Evolutionary conservation across 2,113 vertebrate genomes (phyloP).

Genomic region (Macaca fascicularis): T2T-MFA8v1.1 NC_088380.1:11464501-11465000

Average conservation of each 20-base stretch:
- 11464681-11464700: neutral
- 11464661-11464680: neutral
- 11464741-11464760: rapidly evolving
- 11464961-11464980: neutral
- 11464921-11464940: neutral
- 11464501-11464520: neutral
- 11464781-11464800: neutral
- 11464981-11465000: neutral
- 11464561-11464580: neutral
- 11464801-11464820: neutral
- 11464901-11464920: neutral
- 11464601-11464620: neutral
- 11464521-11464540: neutral
- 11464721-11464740: rapidly evolving
- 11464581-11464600: neutral
- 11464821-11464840: neutral
- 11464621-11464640: neutral
- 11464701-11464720: neutral
- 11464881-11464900: neutral
- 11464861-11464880: neutral
- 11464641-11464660: neutral
- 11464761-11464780: rapidly evolving
- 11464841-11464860: neutral
- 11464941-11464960: neutral
- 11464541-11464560: neutral